A percentile compares a stretch with the other conserved stretches of the same genome.
Conservation (phyloP, 1,140 invertebrate species). For the Plodia interpunctella region DNA sequence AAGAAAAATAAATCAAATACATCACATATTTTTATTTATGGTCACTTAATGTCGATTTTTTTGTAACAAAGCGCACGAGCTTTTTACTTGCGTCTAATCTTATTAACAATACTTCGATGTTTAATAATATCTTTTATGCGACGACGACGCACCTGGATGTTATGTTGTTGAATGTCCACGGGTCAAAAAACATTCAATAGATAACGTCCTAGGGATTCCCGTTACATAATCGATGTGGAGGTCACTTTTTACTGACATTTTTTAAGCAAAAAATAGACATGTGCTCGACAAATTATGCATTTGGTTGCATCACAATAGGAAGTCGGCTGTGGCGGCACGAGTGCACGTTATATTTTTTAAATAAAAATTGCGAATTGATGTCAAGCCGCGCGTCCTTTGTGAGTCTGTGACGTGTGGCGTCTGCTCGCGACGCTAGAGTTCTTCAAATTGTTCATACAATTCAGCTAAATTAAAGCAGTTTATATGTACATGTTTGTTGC, state of each 20-base stretch:
- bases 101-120: conserved; percentile 32
- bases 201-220: conserved; percentile 51
- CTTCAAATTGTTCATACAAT: not conserved
- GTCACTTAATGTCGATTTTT: not conserved
- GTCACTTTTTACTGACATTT: conserved; percentile 62
- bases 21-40: not conserved
- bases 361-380: conserved; percentile 62
- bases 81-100: conserved; percentile 19
- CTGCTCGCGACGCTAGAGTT: conserved; percentile 32
- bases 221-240: conserved; percentile 55
- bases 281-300: conserved; percentile 75
- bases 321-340: conserved; percentile 49
- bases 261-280: conserved; percentile 66
- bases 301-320: conserved; percentile 63
- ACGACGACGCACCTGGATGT: conserved; percentile 58
- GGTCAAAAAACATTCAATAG: conserved; percentile 66
- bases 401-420: conserved; percentile 36
- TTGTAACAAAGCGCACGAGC: not conserved
- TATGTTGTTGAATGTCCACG: conserved; percentile 55
- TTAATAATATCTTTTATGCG: conserved; percentile 36
- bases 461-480: too few species aligned
- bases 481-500: too few species aligned
- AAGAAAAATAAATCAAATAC: conserved; percentile 8
- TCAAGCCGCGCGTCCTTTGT: conserved; percentile 56
- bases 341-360: conserved; percentile 53